Percentiles rank a stretch among this genome's conserved stretches.
phyloP scores from a whole-genome alignment of 2,797 vertebrate species.

The Chloroceryle amazona region DNA sequence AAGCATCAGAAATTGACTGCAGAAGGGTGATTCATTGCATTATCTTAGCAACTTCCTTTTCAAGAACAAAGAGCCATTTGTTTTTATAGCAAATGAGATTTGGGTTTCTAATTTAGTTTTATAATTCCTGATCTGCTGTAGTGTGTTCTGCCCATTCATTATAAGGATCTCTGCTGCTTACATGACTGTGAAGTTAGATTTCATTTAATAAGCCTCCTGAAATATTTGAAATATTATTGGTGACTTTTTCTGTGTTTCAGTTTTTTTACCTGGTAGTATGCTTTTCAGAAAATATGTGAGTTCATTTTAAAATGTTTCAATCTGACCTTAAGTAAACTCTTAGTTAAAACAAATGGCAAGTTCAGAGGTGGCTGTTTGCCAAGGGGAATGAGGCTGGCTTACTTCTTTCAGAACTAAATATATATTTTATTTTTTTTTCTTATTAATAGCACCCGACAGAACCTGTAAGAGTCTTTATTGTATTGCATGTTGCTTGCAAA shows the following conservation, averaged over 20 bases:
- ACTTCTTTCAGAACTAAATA: background rate
- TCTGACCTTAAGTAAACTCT: background rate
- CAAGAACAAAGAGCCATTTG: conserved; percentile 21
- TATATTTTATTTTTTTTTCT: too few relatives aligned
- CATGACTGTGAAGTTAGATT: background rate
- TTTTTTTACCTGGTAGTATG: background rate
- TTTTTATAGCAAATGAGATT: conserved; percentile 59
- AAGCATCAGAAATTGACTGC: conserved; percentile 8
- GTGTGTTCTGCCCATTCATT: conserved; percentile 40
- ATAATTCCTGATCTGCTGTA: conserved; percentile 40
- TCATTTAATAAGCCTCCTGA: background rate
- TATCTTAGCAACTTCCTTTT: conserved; percentile 27
- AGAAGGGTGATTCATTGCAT: conserved; percentile 9
- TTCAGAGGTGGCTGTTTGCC: background rate
- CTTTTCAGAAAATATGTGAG: background rate
- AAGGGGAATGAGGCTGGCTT: background rate
- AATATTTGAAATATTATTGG: background rate
- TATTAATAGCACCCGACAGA: too few relatives aligned
- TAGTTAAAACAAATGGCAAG: background rate
- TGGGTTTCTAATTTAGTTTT: conserved; percentile 45
- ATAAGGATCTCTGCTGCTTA: conserved; percentile 31
- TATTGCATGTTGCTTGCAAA: background rate
- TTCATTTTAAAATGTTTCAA: background rate
- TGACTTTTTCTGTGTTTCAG: background rate
- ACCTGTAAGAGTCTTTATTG: background rate